These are phyloP conservation scores for Eupeodes corollae DNA, from an alignment of 1,140 invertebrate genomes.

Conservation along the genomic window DNA sequence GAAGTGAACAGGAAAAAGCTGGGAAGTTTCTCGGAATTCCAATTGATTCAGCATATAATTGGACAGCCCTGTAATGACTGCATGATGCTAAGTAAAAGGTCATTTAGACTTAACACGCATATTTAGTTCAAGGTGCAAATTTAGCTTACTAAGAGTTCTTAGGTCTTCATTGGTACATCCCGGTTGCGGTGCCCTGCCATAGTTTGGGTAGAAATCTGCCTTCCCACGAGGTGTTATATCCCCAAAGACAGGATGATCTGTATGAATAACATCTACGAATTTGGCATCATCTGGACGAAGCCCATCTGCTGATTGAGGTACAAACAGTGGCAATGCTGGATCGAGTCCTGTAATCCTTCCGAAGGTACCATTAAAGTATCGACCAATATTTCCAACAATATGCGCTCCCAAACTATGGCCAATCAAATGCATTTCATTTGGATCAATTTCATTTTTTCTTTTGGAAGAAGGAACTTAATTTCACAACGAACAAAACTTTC, in stretches of 20 bases:
- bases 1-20: constrained; percentile 15
- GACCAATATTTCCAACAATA: constrained; percentile 45
- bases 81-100: constrained; percentile 5
- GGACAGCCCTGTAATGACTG: constrained; percentile 30
- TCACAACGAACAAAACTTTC: background rate
- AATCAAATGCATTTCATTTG: constrained; percentile 40
- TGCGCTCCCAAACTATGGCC: constrained; percentile 51
- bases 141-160: constrained; percentile 26
- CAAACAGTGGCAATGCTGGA: constrained; percentile 48
- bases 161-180: constrained; percentile 43
- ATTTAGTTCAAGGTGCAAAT: constrained; percentile 26
- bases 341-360: constrained; percentile 45
- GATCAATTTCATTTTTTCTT: constrained; percentile 20
- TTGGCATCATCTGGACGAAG: constrained; percentile 39
- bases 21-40: constrained; percentile 23
- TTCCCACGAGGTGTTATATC: constrained; percentile 43
- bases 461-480: background rate
- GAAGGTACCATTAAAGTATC: constrained; percentile 38
- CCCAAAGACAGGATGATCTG: constrained; percentile 46
- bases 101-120: rapidly evolving
- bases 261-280: constrained; percentile 48
- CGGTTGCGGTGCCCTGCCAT: constrained; percentile 46
- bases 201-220: constrained; percentile 54
- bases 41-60: constrained; percentile 28
- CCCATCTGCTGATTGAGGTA: constrained; percentile 33